Base-by-base conservation (phyloP, 2,797 vertebrate species). In the Falco cherrug region DNA sequence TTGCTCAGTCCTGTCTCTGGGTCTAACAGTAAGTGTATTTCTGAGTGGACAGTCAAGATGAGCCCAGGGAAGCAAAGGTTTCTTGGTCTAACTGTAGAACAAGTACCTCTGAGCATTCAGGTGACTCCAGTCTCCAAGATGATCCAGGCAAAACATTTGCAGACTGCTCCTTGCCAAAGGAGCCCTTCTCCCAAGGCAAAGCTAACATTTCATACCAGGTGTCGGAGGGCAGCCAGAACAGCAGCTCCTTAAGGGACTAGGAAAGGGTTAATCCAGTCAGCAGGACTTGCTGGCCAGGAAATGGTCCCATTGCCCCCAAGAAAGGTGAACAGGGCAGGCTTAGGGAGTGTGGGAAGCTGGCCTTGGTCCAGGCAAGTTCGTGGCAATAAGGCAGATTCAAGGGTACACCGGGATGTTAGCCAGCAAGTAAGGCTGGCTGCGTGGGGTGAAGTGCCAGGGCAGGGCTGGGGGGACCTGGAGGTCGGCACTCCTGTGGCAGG, bases 361-460 rank as follows among this genome's bases (percentile, higher is more conserved):
- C 15, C 37, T 91, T 11, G 64, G 48, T n/a, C 11, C 14, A 28
- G 28, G 12, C 17, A 63, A 18, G 12, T 15, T 75, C 1, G 5
- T 64, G 57, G 13, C 50, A 18, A 19, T 51, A 33, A 59, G 31
- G 28, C 31, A 63, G 35, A 25, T 43, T 5, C 31, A 51, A 81
- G 12, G 39, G 35, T 5, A 41, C 4, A 4, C 15, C 28, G 22
- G 51, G 60, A 45, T 16, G 8, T 25, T 28, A 65, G 18, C 18
- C 3, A 4, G 12, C 19, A n/a, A 25, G 35, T 39, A 0, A 0
- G 53, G 18, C 20, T n/a, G 21, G 11, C 26, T 73, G 0, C 0
- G 28, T 39, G 63, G 20, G 50, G 15, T 48, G 51, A 45, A n/a
- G 43, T 54, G 25, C 18, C 15, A 43, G 71, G 14, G n/a, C 14